Base-by-base conservation (phyloP, 2,888 invertebrate genomes). In the Papilio gigon region DNA sequence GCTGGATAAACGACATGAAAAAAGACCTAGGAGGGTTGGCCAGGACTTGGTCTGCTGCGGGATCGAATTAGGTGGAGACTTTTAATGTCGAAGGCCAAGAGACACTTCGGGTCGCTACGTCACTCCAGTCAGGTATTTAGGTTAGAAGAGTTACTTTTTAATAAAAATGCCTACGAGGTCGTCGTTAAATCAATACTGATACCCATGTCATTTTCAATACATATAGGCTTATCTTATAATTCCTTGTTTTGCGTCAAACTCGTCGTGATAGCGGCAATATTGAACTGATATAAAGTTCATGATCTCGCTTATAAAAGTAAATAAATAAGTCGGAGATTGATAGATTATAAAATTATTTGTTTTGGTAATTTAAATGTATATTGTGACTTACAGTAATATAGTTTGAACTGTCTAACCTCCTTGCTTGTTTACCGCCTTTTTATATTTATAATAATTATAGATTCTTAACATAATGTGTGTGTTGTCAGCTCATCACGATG, bases 171-270 rank as follows among this genome's bases (percentile, higher is more conserved):
- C 25, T 50, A 50, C 12, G 50, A 50, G 50, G 50, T 30, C 53
- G 53, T 53, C 3, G 53, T 53, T 30, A 53, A 53, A 30, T 53
- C n/a, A 53, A 75, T 72, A 76, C 59, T 64, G 56, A 20, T 44
- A 22, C 27, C 25, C 12, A 50, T 27, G 5, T 40, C 22, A 42
- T n/a, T 17, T 42, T 33, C 20, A 33, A 58, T 42, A 27, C 56
- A 50, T 50, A 56, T 27, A 65, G 25, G 25, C 59, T 47, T 66
- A 66, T 60, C 44, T 27, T 42, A 47, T 47, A 60, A 60, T 66
- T 66, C 35, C 59, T 66, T 9, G 30, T 22, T 60, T 66, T 60
- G 37, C 59, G 66, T 66, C 66, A 58, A 65, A 47, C 66, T 35
- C 30, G 35, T 17, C 22, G 11, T 60, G 66, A 47, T 66, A 35